Evolutionary conservation across 1,140 invertebrate species (phyloP).

Genomic region (Tenebrio molitor): DNA sequence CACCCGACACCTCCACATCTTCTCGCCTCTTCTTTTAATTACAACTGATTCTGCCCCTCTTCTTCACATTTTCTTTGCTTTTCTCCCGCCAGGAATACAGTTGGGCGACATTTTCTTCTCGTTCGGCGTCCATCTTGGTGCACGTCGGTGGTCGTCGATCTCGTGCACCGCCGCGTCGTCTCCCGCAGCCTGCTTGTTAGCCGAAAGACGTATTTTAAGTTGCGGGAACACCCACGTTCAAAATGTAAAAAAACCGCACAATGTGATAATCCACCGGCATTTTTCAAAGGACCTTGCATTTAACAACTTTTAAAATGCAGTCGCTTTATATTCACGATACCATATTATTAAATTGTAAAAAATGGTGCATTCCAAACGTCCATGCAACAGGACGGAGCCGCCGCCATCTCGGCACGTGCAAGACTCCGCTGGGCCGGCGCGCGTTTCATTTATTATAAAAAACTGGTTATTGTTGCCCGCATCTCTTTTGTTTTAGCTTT

Average conservation of each 20-base stretch:
- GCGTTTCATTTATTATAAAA: slow-evolving; percentile 52
- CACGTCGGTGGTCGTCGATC: too few relatives aligned
- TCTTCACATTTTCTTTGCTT: too few relatives aligned
- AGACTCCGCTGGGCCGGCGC: slow-evolving; percentile 21
- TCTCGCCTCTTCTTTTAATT: too few relatives aligned
- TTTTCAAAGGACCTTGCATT: slow-evolving; percentile 49
- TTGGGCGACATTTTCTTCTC: too few relatives aligned
- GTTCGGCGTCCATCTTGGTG: too few relatives aligned
- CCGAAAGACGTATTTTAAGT: slow-evolving; percentile 32
- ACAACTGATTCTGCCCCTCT: too few relatives aligned
- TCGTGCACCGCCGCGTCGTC: not conserved
- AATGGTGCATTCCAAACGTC: slow-evolving; percentile 50
- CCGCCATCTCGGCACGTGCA: not conserved
- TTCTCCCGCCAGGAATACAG: too few relatives aligned
- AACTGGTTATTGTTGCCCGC: slow-evolving; percentile 50
- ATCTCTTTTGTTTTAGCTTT: slow-evolving; percentile 52
- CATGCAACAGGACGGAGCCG: not conserved
- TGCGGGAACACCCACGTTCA: slow-evolving; percentile 46
- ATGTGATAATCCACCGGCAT: slow-evolving; percentile 48
- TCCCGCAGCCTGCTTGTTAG: slow-evolving; percentile 15
- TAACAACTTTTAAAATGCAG: slow-evolving; percentile 52
- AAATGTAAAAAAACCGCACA: slow-evolving; percentile 43
- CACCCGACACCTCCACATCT: too few relatives aligned
- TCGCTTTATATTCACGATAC: slow-evolving; percentile 53
- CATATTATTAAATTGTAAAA: slow-evolving; percentile 56